Evolutionary conservation across 2,797 vertebrate genomes (phyloP).

Genomic region (Gastrophryne carolinensis): DNA sequence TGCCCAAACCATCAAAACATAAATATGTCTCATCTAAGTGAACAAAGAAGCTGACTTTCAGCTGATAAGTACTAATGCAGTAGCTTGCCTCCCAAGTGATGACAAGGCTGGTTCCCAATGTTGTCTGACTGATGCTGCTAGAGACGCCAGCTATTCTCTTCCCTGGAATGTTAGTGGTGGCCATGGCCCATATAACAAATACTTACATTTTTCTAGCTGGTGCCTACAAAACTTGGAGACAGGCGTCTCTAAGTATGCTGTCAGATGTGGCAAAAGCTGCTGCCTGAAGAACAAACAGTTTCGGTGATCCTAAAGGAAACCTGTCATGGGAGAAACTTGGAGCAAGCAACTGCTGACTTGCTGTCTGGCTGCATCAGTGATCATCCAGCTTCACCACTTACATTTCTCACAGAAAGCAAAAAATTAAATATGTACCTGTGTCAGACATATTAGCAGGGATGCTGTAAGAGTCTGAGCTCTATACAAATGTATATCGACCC

Average conservation of each 20-base stretch:
- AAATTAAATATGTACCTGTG: too few species aligned
- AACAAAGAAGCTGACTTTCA: constrained; percentile 17
- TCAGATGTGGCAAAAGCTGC: not conserved
- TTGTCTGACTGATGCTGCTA: constrained; percentile 13
- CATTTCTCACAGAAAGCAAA: too few species aligned
- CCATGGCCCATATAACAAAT: not conserved
- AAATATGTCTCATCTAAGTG: constrained; percentile 35
- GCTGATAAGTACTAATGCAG: constrained; percentile 21
- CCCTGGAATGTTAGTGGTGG: not conserved
- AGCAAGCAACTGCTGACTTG: too few species aligned
- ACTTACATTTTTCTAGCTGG: not conserved
- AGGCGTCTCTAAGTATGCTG: not conserved
- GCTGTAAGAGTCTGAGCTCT: too few species aligned
- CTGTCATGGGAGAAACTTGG: too few species aligned
- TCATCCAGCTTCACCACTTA: too few species aligned
- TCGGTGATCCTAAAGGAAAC: too few species aligned
- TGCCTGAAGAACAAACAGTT: too few species aligned
- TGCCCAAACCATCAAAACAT: constrained; percentile 45
- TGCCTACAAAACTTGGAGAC: not conserved
- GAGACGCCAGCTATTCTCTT: constrained; percentile 1
- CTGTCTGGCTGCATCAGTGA: too few species aligned
- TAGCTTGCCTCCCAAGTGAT: constrained; percentile 3
- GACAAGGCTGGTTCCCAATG: not conserved
- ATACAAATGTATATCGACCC: too few species aligned
- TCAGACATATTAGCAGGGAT: too few species aligned